Evolutionary conservation across 1,140 invertebrate genomes (phyloP), one percentile per base, ranked within the genome.

Genomic region (Mercenaria mercenaria): DNA sequence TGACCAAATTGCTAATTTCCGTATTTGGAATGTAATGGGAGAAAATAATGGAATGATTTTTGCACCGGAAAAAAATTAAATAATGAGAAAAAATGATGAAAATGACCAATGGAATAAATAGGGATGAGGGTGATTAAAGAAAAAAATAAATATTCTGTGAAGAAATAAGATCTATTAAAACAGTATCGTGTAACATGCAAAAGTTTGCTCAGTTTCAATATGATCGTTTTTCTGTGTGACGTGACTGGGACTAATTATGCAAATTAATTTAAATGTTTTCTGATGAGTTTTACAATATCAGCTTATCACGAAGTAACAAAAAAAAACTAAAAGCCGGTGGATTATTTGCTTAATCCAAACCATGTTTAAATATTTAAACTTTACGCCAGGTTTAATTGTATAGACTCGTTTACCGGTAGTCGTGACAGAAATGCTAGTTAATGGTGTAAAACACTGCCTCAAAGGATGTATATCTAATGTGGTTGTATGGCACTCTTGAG

Each of bases 31-130:
- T 72, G 67, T 3, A 39, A 15, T 72, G 37, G 18, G 29, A 72
- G 18, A 15, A 41, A 72, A 32, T 37, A 67, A 72, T 39, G 67
- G 37, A 72, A 72, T 72, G 37, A 72, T 4, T 72, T 64, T 64
- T 64, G 59, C 59, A 64, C 59, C 59, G 26, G 59, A 64, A 64
- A 64, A 26, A n/a, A n/a, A 10, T 59, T 0, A 64, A 64, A 64
- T 29, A 26, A 64, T 29, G n/a, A 64, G n/a, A 20, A 11, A 29
- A 29, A 29, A 29, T 64, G 26, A 64, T 4, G n/a, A 64, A 64
- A 59, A 64, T 64, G 59, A 64, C n/a, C n/a, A 64, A 64, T 64
- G 59, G 59, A 64, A 64, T 64, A 64, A 64, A 64, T 64, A 64
- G 26, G 15, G 59, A 64, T 64, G 59, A 64, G n/a, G 59, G 29